These are phyloP conservation scores for Drosophila teissieri DNA, from an alignment of 1,140 invertebrate species.

Conservation along the genomic window DNA sequence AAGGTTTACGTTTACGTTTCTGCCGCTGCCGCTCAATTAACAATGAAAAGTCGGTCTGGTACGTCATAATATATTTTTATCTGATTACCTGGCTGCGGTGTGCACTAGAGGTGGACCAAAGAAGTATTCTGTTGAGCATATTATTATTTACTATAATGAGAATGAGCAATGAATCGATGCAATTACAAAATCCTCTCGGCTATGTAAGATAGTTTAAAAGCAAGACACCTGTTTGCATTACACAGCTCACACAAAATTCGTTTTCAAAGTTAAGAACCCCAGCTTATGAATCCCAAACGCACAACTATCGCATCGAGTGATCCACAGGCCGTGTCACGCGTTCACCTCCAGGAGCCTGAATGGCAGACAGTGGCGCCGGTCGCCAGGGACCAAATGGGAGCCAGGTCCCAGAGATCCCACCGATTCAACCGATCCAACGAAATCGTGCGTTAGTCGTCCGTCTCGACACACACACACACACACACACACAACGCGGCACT, in stretches of 20 bases:
- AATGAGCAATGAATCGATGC: too few species aligned
- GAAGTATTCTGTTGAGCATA: not conserved
- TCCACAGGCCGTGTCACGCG: slow-evolving; percentile 28
- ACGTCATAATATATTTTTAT: slow-evolving; percentile 82
- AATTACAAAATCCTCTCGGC: too few species aligned
- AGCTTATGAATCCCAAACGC: not conserved
- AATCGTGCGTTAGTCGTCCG: slow-evolving; percentile 60
- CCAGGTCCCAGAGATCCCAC: slow-evolving; percentile 16
- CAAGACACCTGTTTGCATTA: too few species aligned
- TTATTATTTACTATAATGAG: too few species aligned
- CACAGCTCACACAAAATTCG: too few species aligned
- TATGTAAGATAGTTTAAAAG: too few species aligned
- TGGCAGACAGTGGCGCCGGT: slow-evolving; percentile 44
- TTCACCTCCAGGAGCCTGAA: slow-evolving; percentile 6
- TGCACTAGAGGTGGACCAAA: not conserved
- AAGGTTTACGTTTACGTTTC: slow-evolving; percentile 39
- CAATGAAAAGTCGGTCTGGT: slow-evolving; percentile 76
- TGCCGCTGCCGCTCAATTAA: slow-evolving; percentile 72
- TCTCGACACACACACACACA: slow-evolving; percentile 41
- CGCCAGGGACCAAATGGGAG: slow-evolving; percentile 40
- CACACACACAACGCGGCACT: slow-evolving; percentile 11
- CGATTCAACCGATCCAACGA: slow-evolving; percentile 9
- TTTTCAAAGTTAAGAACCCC: too few species aligned
- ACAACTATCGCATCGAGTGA: not conserved
- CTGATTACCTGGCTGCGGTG: slow-evolving; percentile 61